Conservation (phyloP, 2,888 invertebrate genomes). For the Chaetogeoica ovagalla region DNA sequence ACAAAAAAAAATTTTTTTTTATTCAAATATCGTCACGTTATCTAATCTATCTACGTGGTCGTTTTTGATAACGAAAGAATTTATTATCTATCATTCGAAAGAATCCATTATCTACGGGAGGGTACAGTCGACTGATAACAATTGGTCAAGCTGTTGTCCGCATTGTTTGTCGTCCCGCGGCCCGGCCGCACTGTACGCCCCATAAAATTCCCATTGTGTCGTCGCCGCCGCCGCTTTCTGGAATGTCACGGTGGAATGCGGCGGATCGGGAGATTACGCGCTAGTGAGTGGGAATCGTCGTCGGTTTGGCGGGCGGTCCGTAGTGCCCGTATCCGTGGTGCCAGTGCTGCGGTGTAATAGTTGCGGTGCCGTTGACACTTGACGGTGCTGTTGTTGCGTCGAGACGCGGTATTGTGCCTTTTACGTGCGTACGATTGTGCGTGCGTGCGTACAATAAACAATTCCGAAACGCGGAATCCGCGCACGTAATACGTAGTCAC, state of each 20-base stretch:
- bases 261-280: conserved; percentile 39
- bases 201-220: conserved; percentile 17
- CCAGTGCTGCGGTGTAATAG: background rate
- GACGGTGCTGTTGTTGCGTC: background rate
- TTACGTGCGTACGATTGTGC: too few species aligned
- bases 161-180: too few species aligned
- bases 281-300: too few species aligned
- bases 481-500: background rate
- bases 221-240: background rate
- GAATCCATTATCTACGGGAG: too few species aligned
- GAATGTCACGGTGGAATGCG: conserved; percentile 45
- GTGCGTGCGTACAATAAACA: too few species aligned
- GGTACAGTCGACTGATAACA: too few species aligned
- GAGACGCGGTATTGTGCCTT: background rate
- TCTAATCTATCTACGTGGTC: conserved; percentile 37
- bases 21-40: conserved; percentile 6
- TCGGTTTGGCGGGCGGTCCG: too few species aligned
- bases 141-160: background rate
- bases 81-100: too few species aligned
- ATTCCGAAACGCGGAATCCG: too few species aligned
- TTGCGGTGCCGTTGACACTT: background rate
- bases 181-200: background rate
- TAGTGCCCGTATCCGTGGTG: too few species aligned
- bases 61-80: conserved; percentile 16
- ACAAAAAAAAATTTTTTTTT: too few species aligned